phyloP scores from a whole-genome alignment of 2,888 invertebrate genomes.

The Harpagoxenus sublaevis region DNA sequence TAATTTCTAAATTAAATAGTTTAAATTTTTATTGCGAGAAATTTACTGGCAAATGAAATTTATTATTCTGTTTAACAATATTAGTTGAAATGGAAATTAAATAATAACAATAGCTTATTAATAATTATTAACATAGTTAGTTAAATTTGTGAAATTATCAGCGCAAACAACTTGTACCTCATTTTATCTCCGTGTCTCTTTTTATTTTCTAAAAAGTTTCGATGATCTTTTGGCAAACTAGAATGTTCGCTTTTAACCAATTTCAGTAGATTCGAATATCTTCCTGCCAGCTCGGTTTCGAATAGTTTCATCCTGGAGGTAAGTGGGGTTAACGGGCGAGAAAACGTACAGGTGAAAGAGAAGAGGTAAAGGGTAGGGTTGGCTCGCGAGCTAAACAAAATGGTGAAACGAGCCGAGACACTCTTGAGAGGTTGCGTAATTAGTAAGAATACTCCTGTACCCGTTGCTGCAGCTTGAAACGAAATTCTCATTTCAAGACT shows the following conservation, averaged over 20 bases:
- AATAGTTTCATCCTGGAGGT: constrained; percentile 57
- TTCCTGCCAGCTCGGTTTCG: constrained; percentile 42
- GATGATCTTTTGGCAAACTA: not conserved
- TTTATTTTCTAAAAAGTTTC: constrained; percentile 3
- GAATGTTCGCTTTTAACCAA: not conserved
- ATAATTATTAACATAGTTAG: not conserved
- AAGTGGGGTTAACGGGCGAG: constrained; percentile 24
- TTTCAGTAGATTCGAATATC: constrained; percentile 10
- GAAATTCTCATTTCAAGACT: constrained; percentile 62
- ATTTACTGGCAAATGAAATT: too few species aligned
- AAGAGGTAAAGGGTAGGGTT: constrained; percentile 29
- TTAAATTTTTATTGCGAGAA: too few species aligned
- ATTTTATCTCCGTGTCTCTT: not conserved
- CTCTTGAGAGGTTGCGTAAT: constrained; percentile 68
- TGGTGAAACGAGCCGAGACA: constrained; percentile 49
- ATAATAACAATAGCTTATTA: not conserved
- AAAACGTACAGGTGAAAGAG: constrained; percentile 51
- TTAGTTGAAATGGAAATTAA: not conserved
- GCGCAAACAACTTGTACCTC: not conserved
- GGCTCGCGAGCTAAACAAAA: constrained; percentile 45
- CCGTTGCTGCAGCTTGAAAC: constrained; percentile 57
- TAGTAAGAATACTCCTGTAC: constrained; percentile 69
- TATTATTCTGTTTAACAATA: too few species aligned
- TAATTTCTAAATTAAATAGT: too few species aligned
- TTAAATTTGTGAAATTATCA: not conserved